phyloP scores from a whole-genome alignment of 2,797 vertebrate genomes.

The Ptychadena robeensis region DNA sequence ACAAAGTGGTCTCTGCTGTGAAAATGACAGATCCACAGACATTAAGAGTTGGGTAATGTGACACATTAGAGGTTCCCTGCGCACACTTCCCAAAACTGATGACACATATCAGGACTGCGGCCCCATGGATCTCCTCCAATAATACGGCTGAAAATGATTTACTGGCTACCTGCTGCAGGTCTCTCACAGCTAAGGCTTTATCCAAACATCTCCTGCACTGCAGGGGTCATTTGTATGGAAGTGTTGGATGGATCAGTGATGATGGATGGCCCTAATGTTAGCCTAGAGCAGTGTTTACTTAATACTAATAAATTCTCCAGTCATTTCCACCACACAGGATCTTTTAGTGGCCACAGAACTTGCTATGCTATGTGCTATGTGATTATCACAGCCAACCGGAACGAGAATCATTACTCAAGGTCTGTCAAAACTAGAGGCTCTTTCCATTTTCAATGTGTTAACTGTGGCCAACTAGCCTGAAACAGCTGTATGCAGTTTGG shows the following conservation, averaged over 20 bases:
- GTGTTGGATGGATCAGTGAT: slow-evolving; percentile 33
- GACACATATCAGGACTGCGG: not conserved
- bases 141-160: slow-evolving; percentile 42
- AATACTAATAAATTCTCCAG: slow-evolving; percentile 22
- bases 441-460: too few species aligned
- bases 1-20: not conserved
- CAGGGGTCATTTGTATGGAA: slow-evolving; percentile 14
- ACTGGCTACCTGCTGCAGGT: slow-evolving; percentile 26
- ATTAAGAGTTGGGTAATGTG: not conserved
- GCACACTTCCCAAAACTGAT: not conserved
- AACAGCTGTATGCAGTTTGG: too few species aligned
- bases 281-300: slow-evolving; percentile 1
- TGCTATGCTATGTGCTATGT: not conserved
- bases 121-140: not conserved
- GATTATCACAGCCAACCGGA: too few species aligned
- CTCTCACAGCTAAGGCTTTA: not conserved
- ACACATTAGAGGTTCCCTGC: not conserved
- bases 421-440: too few species aligned
- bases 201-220: slow-evolving; percentile 22
- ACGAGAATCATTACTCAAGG: too few species aligned
- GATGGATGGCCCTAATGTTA: slow-evolving; percentile 32
- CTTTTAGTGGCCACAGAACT: not conserved
- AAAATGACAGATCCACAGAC: not conserved
- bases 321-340: not conserved
- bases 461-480: too few species aligned